Evolutionary conservation across 1,140 invertebrate genomes (phyloP).

Genomic region (Coptotermes formosanus): DNA sequence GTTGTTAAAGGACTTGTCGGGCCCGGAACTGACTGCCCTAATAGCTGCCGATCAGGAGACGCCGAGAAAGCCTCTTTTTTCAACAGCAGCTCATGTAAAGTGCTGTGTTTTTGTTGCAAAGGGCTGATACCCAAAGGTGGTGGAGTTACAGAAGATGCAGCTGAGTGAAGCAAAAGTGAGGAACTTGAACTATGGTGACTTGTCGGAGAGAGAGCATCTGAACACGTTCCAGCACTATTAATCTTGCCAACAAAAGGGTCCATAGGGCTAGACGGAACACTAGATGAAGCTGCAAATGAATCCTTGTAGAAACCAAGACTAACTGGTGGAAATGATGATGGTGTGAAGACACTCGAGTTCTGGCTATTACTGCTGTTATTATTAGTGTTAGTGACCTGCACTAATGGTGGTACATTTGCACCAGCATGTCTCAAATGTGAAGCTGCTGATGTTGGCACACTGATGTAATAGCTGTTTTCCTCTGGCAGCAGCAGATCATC

Average conservation of each 20-base stretch:
- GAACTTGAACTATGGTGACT: constrained; percentile 57
- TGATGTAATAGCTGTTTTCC: constrained; percentile 53
- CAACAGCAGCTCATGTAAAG: constrained; percentile 65
- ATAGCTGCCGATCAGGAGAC: constrained; percentile 55
- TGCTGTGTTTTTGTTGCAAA: constrained; percentile 48
- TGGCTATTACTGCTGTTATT: constrained; percentile 36
- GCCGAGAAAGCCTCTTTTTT: constrained; percentile 53
- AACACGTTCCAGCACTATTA: neutral
- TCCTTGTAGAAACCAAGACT: constrained; percentile 44
- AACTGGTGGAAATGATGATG: constrained; percentile 43
- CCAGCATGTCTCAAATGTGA: neutral
- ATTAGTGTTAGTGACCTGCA: constrained; percentile 20
- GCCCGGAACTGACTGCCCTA: constrained; percentile 61
- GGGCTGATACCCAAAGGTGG: constrained; percentile 39
- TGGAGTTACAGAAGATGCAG: constrained; percentile 49
- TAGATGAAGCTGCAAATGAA: constrained; percentile 39
- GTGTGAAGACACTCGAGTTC: constrained; percentile 6
- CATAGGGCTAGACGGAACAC: constrained; percentile 46
- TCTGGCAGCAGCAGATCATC: constrained; percentile 77
- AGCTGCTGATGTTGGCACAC: constrained; percentile 24
- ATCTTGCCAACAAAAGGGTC: constrained; percentile 41
- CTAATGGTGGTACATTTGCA: constrained; percentile 11
- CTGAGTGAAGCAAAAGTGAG: constrained; percentile 42
- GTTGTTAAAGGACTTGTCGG: constrained; percentile 34
- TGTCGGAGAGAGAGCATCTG: constrained; percentile 54